Evolutionary conservation across 2,888 invertebrate genomes (phyloP).

Genomic region (Tetragonisca angustula): DNA sequence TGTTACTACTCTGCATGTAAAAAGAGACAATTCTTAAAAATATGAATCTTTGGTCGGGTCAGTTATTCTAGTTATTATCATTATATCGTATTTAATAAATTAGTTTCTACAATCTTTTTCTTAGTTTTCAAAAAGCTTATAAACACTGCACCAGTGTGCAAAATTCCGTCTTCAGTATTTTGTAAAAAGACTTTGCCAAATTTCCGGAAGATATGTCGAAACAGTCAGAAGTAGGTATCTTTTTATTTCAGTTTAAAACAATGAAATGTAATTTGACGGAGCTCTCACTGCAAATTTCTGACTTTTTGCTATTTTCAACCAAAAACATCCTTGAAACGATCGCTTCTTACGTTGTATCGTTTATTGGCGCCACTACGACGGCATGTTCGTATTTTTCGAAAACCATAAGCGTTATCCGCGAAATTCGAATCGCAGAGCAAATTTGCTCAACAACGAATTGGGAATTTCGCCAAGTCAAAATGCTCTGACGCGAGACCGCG

Average conservation of each 20-base stretch:
- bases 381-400: not conserved
- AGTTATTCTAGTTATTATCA: too few relatives aligned
- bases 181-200: too few relatives aligned
- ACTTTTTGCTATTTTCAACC: not conserved
- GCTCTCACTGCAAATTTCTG: not conserved
- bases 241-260: not conserved
- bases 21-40: too few relatives aligned
- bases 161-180: too few relatives aligned
- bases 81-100: too few relatives aligned
- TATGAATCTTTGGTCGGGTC: too few relatives aligned
- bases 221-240: too few relatives aligned
- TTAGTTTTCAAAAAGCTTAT: too few relatives aligned
- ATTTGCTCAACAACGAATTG: not conserved
- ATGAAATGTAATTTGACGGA: not conserved
- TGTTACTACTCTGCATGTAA: too few relatives aligned
- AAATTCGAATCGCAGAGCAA: not conserved
- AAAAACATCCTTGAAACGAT: not conserved
- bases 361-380: not conserved
- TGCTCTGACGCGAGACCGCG: not conserved
- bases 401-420: not conserved
- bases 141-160: too few relatives aligned
- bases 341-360: not conserved
- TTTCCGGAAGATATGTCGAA: too few relatives aligned
- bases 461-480: slow-evolving; percentile 4
- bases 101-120: too few relatives aligned